Conservation (phyloP, 2,888 invertebrate species). For the Heliconius sara region DNA sequence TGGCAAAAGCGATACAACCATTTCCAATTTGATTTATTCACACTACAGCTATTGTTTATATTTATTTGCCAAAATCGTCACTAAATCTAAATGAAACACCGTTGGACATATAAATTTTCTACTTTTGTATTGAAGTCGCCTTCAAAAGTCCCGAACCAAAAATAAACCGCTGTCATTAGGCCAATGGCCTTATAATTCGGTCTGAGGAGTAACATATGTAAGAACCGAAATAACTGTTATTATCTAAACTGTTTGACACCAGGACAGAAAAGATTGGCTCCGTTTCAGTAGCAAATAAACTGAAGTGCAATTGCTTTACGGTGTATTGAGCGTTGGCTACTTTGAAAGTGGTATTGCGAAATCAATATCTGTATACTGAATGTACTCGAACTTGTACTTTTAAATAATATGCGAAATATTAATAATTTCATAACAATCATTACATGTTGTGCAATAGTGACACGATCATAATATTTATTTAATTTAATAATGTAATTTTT, state of each 20-base stretch:
- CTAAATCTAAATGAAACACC: conserved; percentile 34
- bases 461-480: not conserved
- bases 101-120: conserved; percentile 38
- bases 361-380: not conserved
- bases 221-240: conserved; percentile 77
- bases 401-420: not conserved
- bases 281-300: conserved; percentile 59
- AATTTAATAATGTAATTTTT: not conserved
- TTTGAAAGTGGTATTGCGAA: not conserved
- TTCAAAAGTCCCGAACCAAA: conserved; percentile 68
- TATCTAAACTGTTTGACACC: conserved; percentile 72
- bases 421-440: not conserved
- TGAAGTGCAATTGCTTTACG: conserved; percentile 8
- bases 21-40: conserved; percentile 4
- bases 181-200: conserved; percentile 82
- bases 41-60: conserved; percentile 36
- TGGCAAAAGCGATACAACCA: conserved; percentile 11
- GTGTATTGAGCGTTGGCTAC: conserved; percentile 38
- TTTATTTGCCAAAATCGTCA: conserved; percentile 41
- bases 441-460: not conserved
- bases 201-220: conserved; percentile 81
- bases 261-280: conserved; percentile 70
- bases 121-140: conserved; percentile 60
- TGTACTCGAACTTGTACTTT: not conserved
- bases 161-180: conserved; percentile 80